Evolutionary conservation across 2,113 vertebrate species (phyloP), one percentile per base, ranked within the genome.

Genomic region (Misgurnus anguillicaudatus): DNA sequence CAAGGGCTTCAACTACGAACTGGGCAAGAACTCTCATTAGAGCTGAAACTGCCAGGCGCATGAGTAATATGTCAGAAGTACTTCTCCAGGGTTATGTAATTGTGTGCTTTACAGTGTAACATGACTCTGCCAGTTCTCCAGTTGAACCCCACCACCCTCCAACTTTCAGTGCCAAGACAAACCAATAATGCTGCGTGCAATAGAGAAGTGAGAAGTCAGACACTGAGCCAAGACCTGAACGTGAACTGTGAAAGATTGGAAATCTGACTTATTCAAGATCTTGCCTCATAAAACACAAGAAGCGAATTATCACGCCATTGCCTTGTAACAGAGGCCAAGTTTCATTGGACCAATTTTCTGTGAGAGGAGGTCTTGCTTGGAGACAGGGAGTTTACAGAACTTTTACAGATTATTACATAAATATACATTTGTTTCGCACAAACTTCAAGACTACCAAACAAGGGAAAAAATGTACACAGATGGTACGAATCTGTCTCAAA

Each of bases 21-120:
- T 78, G 81, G n/a, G 58, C 77, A 73, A 64, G 72, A 80, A 80
- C 69, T 66, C 70, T 78, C 80, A 57, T 13, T 57, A 60, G 64
- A 74, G 72, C 51, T 19, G 10, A 19, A 70, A n/a, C 78, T 76
- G 47, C n/a, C 77, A 76, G 48, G 70, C 60, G 75, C 64, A 73
- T 75, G 70, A 75, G 69, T 58, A 42, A 78, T 67, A 41, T 41
- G 39, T 58, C 67, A 53, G 55, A 58, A 75, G 48, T 17, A 60
- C 65, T 70, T 84, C 76, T 73, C 58, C 24, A 9, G 6, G 24
- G n/a, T 75, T 75, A 81, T 66, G 48, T 76, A 86, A 84, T 57
- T 21, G 45, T 38, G 45, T 55, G 45, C 78, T 82, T 41, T 38
- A 75, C 45, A 75, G 55, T 73, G 77, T 81, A 82, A 82, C 53